Evolutionary conservation across 2,888 invertebrate genomes (phyloP).

Genomic region (Steinernema scapterisci): DNA sequence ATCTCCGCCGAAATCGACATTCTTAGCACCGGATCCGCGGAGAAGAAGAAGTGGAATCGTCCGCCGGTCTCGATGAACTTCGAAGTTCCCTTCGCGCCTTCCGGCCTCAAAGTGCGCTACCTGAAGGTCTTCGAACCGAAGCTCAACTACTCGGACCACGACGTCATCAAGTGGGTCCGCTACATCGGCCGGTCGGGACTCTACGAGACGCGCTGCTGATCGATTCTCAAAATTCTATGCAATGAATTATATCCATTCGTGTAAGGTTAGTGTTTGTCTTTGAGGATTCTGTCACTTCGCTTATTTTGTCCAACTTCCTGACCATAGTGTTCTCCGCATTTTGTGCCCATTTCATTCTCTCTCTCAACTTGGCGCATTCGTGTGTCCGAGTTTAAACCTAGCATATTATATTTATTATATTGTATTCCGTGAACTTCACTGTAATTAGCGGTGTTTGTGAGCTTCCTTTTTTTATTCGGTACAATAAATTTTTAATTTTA

Average conservation of each 20-base stretch:
- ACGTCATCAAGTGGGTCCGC: conserved; percentile 99
- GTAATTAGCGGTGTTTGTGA: neutral
- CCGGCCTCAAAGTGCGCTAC: conserved; percentile 98
- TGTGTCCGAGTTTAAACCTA: neutral
- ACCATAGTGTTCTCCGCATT: neutral
- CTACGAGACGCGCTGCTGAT: conserved; percentile 94
- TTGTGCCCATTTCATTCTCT: neutral
- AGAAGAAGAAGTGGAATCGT: conserved; percentile 94
- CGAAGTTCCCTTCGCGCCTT: conserved; percentile 96
- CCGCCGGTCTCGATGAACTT: conserved; percentile 99
- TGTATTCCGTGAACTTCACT: neutral
- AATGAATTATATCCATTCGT: neutral
- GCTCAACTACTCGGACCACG: conserved; percentile 98
- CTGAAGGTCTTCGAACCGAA: conserved; percentile 99
- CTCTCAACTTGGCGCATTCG: neutral
- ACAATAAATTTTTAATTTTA: neutral
- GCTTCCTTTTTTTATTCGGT: neutral
- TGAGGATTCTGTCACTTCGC: conserved; percentile 25
- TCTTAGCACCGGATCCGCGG: conserved; percentile 86
- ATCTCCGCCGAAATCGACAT: conserved; percentile 98
- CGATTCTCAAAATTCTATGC: neutral
- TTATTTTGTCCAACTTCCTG: neutral
- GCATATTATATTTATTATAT: conserved; percentile 19
- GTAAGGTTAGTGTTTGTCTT: conserved; percentile 21
- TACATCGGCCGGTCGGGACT: conserved; percentile 98